Base-by-base conservation (phyloP, 2,113 vertebrate genomes). In the Stigmatopora argus region DNA sequence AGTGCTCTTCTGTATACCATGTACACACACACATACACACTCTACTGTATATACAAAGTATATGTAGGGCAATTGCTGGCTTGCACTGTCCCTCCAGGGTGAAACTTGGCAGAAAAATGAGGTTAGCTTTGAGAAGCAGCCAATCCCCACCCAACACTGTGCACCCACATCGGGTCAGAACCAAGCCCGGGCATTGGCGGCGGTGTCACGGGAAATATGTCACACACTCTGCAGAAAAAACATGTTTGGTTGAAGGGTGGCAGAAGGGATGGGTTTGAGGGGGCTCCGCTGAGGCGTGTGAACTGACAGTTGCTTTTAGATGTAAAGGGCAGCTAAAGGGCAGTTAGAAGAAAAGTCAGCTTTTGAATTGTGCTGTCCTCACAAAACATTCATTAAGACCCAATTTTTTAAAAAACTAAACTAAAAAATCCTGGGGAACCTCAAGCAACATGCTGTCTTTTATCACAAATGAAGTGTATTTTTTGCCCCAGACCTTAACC, bases 181-280 rank as follows among this genome's bases (percentile, higher is more conserved):
- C 67, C 53, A 62, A 62, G 78, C 47, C 66, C 35, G 23, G 10
- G 12, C 63, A 21, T 63, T 73, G 70, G 74, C 77, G 65, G 47
- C 38, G 72, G 71, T 76, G 84, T 87, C 86, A 79, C 66, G 69
- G 66, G 38, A 79, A 84, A 84, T 86, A 84, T 83, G 79, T 83
- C 85, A 83, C 63, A 74, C 55, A 65, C 61, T 53, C 64, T 65
- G 68, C 57, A 68, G 70, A 60, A 84, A 57, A 23, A 73, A 78
- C 69, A 78, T 71, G 78, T 66, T 53, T 31, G 31, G 19, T 23
- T 13, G 51, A 52, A 52, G 51, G 51, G 52, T 55, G 21, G 52
- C 21, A 14, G 21, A 5, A 12, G 52, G 52, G 21, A 2, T 14
- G 13, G 21, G 21, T 26, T 26, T 55, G 21, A 55, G 52, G 52